A percentile compares a stretch with the other conserved stretches of the same genome.
phyloP scores from a whole-genome alignment of 2,113 vertebrate genomes.

The Ciconia stormi region DNA sequence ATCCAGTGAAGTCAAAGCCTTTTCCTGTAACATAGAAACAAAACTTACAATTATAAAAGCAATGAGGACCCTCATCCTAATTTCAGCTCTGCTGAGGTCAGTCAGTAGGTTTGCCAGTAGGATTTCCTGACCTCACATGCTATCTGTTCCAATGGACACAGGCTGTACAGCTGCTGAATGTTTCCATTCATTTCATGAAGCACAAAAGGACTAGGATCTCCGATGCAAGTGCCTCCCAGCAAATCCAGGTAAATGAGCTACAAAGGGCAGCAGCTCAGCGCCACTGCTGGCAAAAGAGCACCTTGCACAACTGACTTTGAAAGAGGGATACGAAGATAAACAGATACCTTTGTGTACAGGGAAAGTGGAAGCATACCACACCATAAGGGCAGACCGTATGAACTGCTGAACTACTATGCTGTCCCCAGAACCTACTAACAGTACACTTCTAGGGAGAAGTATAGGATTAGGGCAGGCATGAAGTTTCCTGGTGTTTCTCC shows the following conservation, averaged over 20 bases:
- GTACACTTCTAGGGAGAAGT: neutral
- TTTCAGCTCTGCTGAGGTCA: neutral
- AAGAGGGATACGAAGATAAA: neutral
- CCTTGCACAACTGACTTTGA: neutral
- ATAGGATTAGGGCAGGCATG: neutral
- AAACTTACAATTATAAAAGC: neutral
- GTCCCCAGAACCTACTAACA: neutral
- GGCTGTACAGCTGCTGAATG: neutral
- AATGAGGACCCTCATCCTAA: neutral
- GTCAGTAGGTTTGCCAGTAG: neutral
- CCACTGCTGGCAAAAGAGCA: neutral
- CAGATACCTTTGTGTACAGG: neutral
- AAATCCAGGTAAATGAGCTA: neutral
- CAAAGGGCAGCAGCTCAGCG: neutral
- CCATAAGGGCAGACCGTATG: neutral
- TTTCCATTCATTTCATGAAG: neutral
- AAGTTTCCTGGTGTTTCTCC: neutral
- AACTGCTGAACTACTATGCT: neutral
- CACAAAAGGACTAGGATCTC: neutral
- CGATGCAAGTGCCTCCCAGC: neutral
- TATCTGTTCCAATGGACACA: neutral
- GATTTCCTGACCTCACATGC: neutral
- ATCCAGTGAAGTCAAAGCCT: conserved; percentile 40
- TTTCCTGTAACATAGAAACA: conserved; percentile 56
- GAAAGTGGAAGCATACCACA: neutral